Percentiles rank a stretch among this genome's conserved stretches.
These are phyloP conservation scores for Chrysodeixis includens DNA, from an alignment of 2,888 invertebrate genomes.

Conservation along the genomic window DNA sequence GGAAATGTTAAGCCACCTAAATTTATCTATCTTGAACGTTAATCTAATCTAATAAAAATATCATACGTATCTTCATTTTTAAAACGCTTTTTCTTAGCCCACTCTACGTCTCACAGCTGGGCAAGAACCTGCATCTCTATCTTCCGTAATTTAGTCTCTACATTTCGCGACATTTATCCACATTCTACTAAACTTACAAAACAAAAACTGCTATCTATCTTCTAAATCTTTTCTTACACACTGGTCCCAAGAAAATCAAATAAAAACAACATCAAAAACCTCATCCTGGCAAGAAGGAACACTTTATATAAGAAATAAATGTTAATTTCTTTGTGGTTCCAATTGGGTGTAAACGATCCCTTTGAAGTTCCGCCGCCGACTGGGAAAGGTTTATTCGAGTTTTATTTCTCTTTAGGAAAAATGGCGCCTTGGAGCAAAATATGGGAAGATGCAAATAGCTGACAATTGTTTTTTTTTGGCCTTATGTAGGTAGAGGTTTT, in stretches of 20 bases:
- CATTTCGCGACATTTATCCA: too few species aligned
- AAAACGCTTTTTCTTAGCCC: too few species aligned
- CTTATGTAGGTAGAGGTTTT: neutral
- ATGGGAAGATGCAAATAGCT: neutral
- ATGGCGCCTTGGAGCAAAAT: neutral
- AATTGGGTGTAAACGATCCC: constrained; percentile 27
- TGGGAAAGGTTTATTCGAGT: constrained; percentile 6
- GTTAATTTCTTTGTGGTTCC: constrained; percentile 32
- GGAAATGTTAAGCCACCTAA: too few species aligned
- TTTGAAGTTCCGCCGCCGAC: constrained; percentile 27
- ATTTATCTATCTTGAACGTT: too few species aligned
- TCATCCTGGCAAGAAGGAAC: neutral
- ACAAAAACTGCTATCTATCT: too few species aligned
- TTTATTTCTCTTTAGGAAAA: constrained; percentile 14
- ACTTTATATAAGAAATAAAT: constrained; percentile 31
- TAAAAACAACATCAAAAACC: constrained; percentile 28
- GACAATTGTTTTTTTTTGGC: neutral
- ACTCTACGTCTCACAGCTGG: too few species aligned
- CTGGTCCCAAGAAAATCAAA: neutral
- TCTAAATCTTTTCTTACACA: neutral
- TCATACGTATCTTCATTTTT: too few species aligned
- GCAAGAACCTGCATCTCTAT: too few species aligned
- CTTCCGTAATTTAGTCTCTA: too few species aligned
- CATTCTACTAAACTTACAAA: too few species aligned
- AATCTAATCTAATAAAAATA: too few species aligned